Conservation (phyloP, 2,113 vertebrate genomes). For the Sinosuthora webbiana region DNA sequence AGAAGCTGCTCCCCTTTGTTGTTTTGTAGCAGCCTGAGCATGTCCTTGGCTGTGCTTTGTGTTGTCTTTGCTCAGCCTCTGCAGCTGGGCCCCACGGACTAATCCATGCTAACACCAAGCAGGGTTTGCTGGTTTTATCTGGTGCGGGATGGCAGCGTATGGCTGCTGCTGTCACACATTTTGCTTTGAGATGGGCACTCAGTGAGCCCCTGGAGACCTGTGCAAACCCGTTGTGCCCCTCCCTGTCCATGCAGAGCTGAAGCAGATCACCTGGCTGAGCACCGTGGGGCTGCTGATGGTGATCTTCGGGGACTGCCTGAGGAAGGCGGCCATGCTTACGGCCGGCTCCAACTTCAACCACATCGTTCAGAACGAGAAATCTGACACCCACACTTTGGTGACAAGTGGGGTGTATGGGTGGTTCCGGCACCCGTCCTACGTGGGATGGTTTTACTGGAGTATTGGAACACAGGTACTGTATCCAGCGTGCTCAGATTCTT, state of each 20-base stretch:
- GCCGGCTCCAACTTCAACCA: constrained; percentile 99
- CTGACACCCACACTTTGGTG: constrained; percentile 91
- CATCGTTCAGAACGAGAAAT: constrained; percentile 97
- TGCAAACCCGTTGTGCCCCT: not conserved
- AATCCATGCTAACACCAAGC: not conserved
- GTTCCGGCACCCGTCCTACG: constrained; percentile 95
- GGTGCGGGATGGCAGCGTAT: accelerated
- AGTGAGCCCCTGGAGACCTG: not conserved
- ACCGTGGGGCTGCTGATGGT: constrained; percentile 89
- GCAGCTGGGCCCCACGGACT: accelerated
- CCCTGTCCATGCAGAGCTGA: constrained; percentile 80
- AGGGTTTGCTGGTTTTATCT: not conserved
- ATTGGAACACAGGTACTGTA: constrained; percentile 91
- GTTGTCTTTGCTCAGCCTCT: not conserved
- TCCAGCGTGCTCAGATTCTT: not conserved
- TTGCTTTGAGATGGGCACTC: not conserved
- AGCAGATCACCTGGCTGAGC: constrained; percentile 92
- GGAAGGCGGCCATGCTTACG: constrained; percentile 94
- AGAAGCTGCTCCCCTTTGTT: not conserved
- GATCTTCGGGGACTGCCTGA: constrained; percentile 88
- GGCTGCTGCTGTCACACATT: not conserved
- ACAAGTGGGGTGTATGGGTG: constrained; percentile 89
- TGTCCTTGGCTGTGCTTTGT: not conserved
- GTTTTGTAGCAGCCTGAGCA: accelerated
- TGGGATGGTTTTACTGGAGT: constrained; percentile 99